Conservation (phyloP, 2,797 vertebrate species). For the Leptatherina wallacei region DNA sequence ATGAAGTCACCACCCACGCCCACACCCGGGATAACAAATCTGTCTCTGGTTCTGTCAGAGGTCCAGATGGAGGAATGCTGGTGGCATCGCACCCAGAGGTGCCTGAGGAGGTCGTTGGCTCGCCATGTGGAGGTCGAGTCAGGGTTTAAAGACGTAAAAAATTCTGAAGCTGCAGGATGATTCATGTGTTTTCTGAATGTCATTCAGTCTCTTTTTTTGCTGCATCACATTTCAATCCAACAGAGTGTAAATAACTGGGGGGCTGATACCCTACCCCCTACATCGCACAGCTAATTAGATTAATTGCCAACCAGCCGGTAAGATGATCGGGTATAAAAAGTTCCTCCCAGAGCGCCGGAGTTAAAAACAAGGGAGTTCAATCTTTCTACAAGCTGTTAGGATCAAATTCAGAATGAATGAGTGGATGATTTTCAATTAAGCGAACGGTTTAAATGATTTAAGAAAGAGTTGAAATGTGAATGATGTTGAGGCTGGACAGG, state of each 20-base stretch:
- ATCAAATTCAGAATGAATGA: neutral
- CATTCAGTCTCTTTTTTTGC: neutral
- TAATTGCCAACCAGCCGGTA: neutral
- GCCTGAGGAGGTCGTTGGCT: conserved; percentile 16
- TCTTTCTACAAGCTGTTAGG: neutral
- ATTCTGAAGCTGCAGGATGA: conserved; percentile 11
- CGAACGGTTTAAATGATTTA: neutral
- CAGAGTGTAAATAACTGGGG: neutral
- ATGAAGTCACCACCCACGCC: conserved; percentile 35
- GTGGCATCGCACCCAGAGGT: conserved; percentile 29
- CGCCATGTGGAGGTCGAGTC: conserved; percentile 25
- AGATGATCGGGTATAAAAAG: neutral
- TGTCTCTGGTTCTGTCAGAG: conserved; percentile 25
- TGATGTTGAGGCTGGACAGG: neutral
- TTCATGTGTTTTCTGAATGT: neutral
- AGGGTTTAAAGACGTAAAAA: conserved; percentile 38
- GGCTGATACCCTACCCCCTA: neutral
- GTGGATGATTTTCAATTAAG: neutral
- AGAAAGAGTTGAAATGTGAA: neutral
- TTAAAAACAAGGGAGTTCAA: neutral
- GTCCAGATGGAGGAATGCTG: conserved; percentile 50
- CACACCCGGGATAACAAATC: conserved; percentile 21
- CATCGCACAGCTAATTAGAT: neutral
- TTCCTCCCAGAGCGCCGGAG: neutral
- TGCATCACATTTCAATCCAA: neutral